phyloP scores from a whole-genome alignment of 2,888 invertebrate genomes.

The Glaucopsyche alexis region DNA sequence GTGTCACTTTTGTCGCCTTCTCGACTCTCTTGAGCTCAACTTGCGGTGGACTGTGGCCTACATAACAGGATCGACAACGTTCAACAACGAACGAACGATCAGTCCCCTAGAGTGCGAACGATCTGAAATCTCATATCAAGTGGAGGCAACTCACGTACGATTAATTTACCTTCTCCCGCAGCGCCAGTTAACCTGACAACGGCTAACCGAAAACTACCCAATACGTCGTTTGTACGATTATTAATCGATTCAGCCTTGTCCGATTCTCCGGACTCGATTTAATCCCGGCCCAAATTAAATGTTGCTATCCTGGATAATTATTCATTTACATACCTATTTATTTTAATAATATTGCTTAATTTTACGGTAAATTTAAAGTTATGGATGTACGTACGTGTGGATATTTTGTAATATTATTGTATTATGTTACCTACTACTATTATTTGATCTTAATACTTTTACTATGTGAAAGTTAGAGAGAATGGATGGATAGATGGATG shows the following conservation, averaged over 20 bases:
- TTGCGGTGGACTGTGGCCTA: not conserved
- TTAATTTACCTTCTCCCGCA: not conserved
- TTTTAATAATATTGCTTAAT: too few relatives aligned
- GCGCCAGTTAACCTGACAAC: conserved; percentile 12
- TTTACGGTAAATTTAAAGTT: too few relatives aligned
- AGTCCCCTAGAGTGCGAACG: not conserved
- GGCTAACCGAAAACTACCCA: conserved; percentile 20
- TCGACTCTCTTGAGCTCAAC: too few relatives aligned
- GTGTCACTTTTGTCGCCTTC: too few relatives aligned
- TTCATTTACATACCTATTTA: too few relatives aligned
- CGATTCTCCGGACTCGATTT: not conserved
- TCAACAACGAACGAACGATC: not conserved
- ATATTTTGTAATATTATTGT: too few relatives aligned
- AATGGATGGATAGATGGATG: too few relatives aligned
- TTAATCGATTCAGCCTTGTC: conserved; percentile 3
- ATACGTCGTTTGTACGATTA: not conserved
- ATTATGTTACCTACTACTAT: too few relatives aligned
- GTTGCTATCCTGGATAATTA: not conserved
- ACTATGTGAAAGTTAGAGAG: too few relatives aligned
- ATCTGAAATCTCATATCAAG: conserved; percentile 8
- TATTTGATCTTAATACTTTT: too few relatives aligned
- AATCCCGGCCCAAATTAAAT: not conserved
- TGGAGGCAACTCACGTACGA: conserved; percentile 3
- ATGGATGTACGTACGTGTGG: too few relatives aligned
- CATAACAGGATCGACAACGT: not conserved